Evolutionary conservation across 2,888 invertebrate genomes (phyloP).

Genomic region (Drosophila longiperda): DNA sequence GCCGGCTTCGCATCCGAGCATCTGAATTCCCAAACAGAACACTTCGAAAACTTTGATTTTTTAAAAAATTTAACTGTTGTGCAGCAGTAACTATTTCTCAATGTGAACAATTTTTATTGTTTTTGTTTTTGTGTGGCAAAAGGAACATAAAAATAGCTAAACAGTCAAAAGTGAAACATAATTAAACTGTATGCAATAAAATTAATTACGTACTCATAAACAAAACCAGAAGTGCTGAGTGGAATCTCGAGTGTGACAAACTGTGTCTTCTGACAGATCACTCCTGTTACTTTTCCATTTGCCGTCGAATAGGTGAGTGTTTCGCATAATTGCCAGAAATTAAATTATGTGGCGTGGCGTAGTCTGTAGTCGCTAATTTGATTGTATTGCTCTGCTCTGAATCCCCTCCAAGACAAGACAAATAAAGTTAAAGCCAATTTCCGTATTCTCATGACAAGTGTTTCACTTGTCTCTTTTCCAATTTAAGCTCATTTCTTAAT

Average conservation of each 20-base stretch:
- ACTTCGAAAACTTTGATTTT: slow-evolving; percentile 40
- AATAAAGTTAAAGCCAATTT: not conserved
- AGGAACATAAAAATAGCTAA: not conserved
- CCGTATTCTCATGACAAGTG: not conserved
- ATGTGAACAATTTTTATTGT: slow-evolving; percentile 22
- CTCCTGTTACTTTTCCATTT: slow-evolving; percentile 10
- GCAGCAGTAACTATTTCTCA: not conserved
- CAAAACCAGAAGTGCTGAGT: slow-evolving; percentile 1
- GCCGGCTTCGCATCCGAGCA: slow-evolving; percentile 38
- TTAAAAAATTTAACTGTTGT: slow-evolving; percentile 20
- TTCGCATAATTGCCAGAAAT: slow-evolving; percentile 39
- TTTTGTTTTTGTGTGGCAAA: slow-evolving; percentile 33
- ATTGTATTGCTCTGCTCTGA: slow-evolving; percentile 6
- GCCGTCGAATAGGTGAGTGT: slow-evolving; percentile 42
- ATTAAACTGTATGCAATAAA: not conserved
- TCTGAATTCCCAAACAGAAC: not conserved
- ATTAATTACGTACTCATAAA: not conserved
- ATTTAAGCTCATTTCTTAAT: slow-evolving; percentile 1
- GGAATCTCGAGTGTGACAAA: slow-evolving; percentile 7
- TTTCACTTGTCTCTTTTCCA: slow-evolving; percentile 12
- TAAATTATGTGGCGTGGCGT: slow-evolving; percentile 19
- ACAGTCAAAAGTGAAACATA: not conserved
- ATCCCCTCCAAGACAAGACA: not conserved
- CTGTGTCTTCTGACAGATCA: not conserved
- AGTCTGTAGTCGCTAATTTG: slow-evolving; percentile 26